A percentile compares a stretch with the other conserved stretches of the same genome.
Evolutionary conservation across 2,797 vertebrate genomes (phyloP).

Genomic region (Cygnus olor): DNA sequence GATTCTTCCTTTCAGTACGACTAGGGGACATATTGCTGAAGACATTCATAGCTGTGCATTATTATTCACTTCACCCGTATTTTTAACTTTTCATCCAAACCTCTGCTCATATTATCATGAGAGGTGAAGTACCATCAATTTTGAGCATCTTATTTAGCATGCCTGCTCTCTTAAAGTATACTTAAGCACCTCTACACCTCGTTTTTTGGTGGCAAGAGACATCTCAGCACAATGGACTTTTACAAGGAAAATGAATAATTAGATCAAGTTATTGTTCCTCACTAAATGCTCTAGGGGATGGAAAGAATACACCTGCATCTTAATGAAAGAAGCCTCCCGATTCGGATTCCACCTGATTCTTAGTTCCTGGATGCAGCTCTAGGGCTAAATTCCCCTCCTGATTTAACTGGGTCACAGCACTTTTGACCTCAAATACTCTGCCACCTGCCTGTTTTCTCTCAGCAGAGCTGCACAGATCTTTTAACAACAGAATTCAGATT

Average conservation of each 20-base stretch:
- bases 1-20: not conserved
- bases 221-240: slow-evolving; percentile 18
- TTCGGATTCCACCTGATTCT: not conserved
- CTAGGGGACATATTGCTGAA: not conserved
- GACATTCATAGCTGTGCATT: not conserved
- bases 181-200: slow-evolving; percentile 51
- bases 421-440: not conserved
- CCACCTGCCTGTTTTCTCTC: not conserved
- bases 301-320: not conserved
- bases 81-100: slow-evolving; percentile 60
- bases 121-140: slow-evolving; percentile 62
- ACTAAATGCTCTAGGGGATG: not conserved
- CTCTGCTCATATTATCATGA: slow-evolving; percentile 56
- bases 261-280: slow-evolving; percentile 13
- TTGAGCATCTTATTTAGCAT: slow-evolving; percentile 42
- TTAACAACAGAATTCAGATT: not conserved
- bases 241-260: slow-evolving; percentile 35
- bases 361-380: not conserved
- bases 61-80: slow-evolving; percentile 47
- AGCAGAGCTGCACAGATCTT: not conserved
- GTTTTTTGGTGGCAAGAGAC: not conserved
- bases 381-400: not conserved
- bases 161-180: slow-evolving; percentile 47
- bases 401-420: not conserved
- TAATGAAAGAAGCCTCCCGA: not conserved